Percentiles rank a stretch among this genome's conserved stretches.
Evolutionary conservation across 1,140 invertebrate species (phyloP).

Genomic region (Drosophila willistoni): DNA sequence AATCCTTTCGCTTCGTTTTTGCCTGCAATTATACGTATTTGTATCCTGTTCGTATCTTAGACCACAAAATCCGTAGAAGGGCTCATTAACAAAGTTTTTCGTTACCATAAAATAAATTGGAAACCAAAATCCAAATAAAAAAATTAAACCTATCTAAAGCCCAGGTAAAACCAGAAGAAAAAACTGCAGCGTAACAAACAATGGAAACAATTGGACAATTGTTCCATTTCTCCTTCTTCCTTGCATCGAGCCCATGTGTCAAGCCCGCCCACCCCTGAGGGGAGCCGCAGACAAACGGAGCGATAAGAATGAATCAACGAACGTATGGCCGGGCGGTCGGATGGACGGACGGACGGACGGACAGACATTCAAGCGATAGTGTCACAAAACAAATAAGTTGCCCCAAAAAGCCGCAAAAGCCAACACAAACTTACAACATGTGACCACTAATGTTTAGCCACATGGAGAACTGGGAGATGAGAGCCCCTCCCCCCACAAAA

Average conservation of each 20-base stretch:
- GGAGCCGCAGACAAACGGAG: conserved; percentile 25
- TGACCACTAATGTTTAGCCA: conserved; percentile 76
- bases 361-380: conserved; percentile 37
- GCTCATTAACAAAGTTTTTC: conserved; percentile 60
- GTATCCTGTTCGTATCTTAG: conserved; percentile 20
- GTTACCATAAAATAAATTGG: conserved; percentile 66
- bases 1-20: neutral
- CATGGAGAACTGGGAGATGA: conserved; percentile 21
- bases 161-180: conserved; percentile 38
- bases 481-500: too few relatives aligned
- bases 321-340: conserved; percentile 10
- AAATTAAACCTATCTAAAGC: conserved; percentile 9
- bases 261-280: conserved; percentile 18
- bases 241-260: conserved; percentile 44
- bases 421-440: conserved; percentile 40
- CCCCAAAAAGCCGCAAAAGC: conserved; percentile 69
- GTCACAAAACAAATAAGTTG: conserved; percentile 74
- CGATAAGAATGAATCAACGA: conserved; percentile 16
- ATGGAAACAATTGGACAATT: conserved; percentile 59
- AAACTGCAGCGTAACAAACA: conserved; percentile 67
- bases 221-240: neutral
- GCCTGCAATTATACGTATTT: conserved; percentile 30
- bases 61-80: conserved; percentile 50
- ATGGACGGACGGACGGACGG: conserved; percentile 22
- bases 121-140: conserved; percentile 27